Evolutionary conservation across 1,140 invertebrate genomes (phyloP).

Genomic region (Micrasema longulum): DNA sequence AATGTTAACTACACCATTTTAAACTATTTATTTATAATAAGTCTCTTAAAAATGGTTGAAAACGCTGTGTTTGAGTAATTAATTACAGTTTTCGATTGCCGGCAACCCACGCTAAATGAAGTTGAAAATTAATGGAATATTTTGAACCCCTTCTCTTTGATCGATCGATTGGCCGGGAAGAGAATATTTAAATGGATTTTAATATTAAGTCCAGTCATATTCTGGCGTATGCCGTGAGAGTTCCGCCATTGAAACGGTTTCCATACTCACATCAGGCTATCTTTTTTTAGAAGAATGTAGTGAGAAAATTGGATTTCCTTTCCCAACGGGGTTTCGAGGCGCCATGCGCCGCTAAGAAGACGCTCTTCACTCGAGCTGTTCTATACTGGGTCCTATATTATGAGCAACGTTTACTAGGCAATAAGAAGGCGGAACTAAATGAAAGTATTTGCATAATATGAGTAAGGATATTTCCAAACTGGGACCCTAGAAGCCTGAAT

Average conservation of each 20-base stretch:
- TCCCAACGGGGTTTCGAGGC: background rate
- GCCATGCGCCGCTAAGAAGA: background rate
- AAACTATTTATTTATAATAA: no score
- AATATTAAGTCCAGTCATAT: no score
- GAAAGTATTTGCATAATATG: slow-evolving; percentile 53
- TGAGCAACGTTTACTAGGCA: slow-evolving; percentile 23
- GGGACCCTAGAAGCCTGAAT: slow-evolving; percentile 24
- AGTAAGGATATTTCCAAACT: slow-evolving; percentile 45
- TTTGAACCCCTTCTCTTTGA: background rate
- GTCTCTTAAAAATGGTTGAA: no score
- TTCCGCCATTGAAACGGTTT: no score
- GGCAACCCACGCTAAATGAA: no score
- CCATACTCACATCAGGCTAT: slow-evolving; percentile 4
- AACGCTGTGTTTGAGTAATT: no score
- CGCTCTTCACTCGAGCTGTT: slow-evolving; percentile 35
- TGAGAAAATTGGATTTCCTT: slow-evolving; percentile 38
- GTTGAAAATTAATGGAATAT: no score
- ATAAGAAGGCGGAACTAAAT: slow-evolving; percentile 43
- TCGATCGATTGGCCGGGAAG: background rate
- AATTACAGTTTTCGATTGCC: no score
- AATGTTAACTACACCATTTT: no score
- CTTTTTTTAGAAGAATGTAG: slow-evolving; percentile 27
- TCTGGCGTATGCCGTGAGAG: no score
- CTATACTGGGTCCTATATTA: slow-evolving; percentile 38
- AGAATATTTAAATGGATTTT: background rate